Evolutionary conservation across 2,888 invertebrate species (phyloP), one percentile per base, ranked within the genome.

Genomic region (Cephus nigrinus): DNA sequence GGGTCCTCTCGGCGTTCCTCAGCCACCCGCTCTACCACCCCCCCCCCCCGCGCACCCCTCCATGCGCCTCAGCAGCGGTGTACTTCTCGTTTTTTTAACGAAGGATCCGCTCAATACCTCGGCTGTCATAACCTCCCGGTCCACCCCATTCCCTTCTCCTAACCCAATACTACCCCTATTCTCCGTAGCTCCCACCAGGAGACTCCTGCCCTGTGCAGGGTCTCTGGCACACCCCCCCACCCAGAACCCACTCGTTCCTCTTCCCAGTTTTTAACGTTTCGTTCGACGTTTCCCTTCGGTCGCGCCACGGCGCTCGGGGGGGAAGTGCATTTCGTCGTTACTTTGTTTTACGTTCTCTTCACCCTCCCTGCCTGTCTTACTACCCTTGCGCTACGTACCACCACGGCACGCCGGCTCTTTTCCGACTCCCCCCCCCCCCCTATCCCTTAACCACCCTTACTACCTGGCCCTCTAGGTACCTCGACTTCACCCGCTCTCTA

Each of bases 31-130:
- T 78, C 75, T 79, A 79, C 69, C 33, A 5, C 33, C 33, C 82
- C 75, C 33, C 33, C 82, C 75, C 83, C 83, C 83, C 55, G 9
- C 9, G 1, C 23, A 23, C 84, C 80, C 84, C 84, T 84, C 81
- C 83, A 80, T 83, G 85, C 86, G 83, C 86, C 86, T 84, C 85
- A 84, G 84, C 84, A 55, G 84, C 86, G 84, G 31, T 34, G 85
- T 88, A 85, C 87, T 88, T 88, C 85, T 87, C 86, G 86, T 88
- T 88, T 90, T 90, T 90, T 90, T 90, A 90, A 91, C 90, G 90
- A 91, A 91, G 90, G 90, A 91, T 91, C 90, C 91, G 91, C 91
- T 91, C 91, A 90, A 91, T 90, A 90, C 90, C 90, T 90, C 89
- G 91, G 89, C 91, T 90, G 90, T 91, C 91, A 91, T 90, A 91